Evolutionary conservation across 2,797 vertebrate species (phyloP).

Genomic region (Distichodus sexfasciatus): DNA sequence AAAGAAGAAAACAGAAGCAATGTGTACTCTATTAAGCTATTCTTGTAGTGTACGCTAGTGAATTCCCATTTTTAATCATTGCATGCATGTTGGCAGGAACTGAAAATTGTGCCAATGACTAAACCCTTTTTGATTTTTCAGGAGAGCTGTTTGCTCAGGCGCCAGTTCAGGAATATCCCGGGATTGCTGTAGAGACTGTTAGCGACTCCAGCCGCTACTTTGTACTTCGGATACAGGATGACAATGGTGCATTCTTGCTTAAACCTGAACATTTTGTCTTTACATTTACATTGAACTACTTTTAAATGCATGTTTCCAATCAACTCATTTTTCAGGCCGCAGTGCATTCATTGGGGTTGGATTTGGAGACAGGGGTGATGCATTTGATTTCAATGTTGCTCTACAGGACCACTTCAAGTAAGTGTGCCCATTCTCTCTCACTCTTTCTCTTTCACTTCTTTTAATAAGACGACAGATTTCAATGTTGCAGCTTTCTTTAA

Average conservation of each 20-base stretch:
- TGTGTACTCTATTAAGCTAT: no score
- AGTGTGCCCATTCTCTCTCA: constrained; percentile 54
- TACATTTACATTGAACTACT: neutral
- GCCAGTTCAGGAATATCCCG: constrained; percentile 86
- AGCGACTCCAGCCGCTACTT: constrained; percentile 94
- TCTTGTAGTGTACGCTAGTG: no score
- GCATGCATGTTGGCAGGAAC: no score
- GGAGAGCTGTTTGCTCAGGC: constrained; percentile 95
- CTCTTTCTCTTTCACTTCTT: neutral
- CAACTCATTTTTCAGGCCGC: constrained; percentile 81
- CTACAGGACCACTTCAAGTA: constrained; percentile 97
- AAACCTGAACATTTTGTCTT: neutral
- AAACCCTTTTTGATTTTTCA: constrained; percentile 49
- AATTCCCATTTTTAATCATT: no score
- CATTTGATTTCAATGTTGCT: constrained; percentile 94
- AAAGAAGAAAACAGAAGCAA: no score
- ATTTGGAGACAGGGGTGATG: constrained; percentile 89
- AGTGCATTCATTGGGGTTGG: constrained; percentile 94
- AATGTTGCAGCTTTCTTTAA: constrained; percentile 47
- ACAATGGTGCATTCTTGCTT: constrained; percentile 74
- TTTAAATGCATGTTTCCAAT: neutral
- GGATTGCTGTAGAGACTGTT: constrained; percentile 86
- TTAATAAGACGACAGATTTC: no score
- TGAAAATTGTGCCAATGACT: neutral
- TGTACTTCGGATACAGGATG: constrained; percentile 92